Evolutionary conservation across 2,888 invertebrate genomes (phyloP).

Genomic region (Aporophyla nigra): DNA sequence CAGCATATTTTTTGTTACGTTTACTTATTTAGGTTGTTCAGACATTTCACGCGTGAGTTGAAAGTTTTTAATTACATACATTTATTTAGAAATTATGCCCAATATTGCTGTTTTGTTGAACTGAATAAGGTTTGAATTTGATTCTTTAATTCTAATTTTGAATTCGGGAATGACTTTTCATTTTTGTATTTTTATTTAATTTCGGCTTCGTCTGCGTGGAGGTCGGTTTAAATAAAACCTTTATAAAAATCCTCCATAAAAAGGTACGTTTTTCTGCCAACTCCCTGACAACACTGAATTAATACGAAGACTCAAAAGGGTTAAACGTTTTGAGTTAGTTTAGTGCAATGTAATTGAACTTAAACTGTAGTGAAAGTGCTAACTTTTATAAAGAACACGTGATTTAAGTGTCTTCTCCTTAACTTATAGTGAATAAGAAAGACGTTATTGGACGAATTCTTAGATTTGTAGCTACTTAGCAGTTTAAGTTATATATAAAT

Average conservation of each 20-base stretch:
- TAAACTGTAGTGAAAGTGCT: too few relatives aligned
- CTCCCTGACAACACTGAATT: too few relatives aligned
- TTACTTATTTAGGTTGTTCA: not conserved
- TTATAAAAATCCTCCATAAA: not conserved
- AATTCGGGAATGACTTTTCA: not conserved
- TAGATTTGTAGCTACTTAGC: too few relatives aligned
- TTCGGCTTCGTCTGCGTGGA: not conserved
- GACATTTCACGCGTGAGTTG: not conserved
- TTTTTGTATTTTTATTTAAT: not conserved
- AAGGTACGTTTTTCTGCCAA: not conserved
- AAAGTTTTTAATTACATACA: not conserved
- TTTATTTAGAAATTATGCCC: not conserved
- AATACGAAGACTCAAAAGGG: too few relatives aligned
- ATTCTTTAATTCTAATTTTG: not conserved
- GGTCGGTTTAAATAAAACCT: not conserved
- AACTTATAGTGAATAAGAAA: too few relatives aligned
- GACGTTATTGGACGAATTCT: too few relatives aligned
- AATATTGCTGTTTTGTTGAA: not conserved
- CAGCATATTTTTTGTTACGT: not conserved
- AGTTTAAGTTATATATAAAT: too few relatives aligned
- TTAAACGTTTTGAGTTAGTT: too few relatives aligned
- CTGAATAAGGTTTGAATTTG: not conserved
- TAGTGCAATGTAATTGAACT: too few relatives aligned
- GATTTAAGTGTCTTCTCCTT: too few relatives aligned
- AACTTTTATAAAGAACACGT: too few relatives aligned